Evolutionary conservation across 2,797 vertebrate species (phyloP), one percentile per base, ranked within the genome.

Genomic region (Amphiprion clarkii): DNA sequence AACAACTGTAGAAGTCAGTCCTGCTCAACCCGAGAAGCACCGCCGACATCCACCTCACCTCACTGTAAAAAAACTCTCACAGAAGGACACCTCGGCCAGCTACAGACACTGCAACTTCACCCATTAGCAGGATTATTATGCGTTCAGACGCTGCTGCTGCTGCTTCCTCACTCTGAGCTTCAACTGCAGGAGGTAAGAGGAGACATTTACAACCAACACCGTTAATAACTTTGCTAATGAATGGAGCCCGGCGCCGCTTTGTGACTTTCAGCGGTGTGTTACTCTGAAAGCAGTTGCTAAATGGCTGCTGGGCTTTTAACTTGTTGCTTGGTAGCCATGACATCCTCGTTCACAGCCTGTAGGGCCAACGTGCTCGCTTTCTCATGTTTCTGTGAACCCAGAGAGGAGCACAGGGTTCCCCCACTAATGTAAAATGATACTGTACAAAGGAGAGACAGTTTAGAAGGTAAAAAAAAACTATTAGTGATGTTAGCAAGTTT

Each of bases 291-390:
- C 23, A 59, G 74, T 44, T 29, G 60, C 49, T 60, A 21, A 84
- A 81, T 65, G 77, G 86, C 83, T 63, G 74, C 57, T 23, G 68
- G 46, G 67, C 12, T 82, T 72, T 79, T 64, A 75, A 89, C 88
- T 72, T 87, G 88, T 90, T 89, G 85, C 86, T 76, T 49, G 85
- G 87, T 84, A 70, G 89, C 88, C 86, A 88, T 83, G 89, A 78
- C 86, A 87, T 86, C 87, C 77, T 75, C 74, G 31, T 49, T 70
- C 57, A 40, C 16, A 75, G 76, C 33, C 71, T 23, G 67, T 0
- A 25, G 75, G 79, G 67, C 74, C 75, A 40, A 48, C 69, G 75
- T 66, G 80, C 69, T 58, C 73, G 57, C 84, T 68, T 68, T 83
- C 78, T 91, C 88, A 84, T 67, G 83, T 86, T 85, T 82, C 87